phyloP scores from a whole-genome alignment of 2,888 invertebrate species.

The Bimastos eiseni region DNA sequence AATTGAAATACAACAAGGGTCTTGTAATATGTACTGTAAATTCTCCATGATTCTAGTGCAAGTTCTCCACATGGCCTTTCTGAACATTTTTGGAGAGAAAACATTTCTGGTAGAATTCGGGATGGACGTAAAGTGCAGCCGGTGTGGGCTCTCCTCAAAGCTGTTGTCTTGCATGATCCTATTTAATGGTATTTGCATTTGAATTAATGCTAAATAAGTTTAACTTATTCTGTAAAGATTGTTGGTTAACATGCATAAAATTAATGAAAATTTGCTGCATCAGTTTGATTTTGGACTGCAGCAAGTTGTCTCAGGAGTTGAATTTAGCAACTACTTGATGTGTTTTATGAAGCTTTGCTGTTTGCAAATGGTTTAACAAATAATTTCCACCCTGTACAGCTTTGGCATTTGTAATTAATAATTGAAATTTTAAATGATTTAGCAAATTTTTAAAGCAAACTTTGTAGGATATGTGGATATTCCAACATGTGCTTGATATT shows the following conservation, averaged over 20 bases:
- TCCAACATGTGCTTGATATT: background rate
- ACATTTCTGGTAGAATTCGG: background rate
- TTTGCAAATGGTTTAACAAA: background rate
- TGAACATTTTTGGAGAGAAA: too few relatives aligned
- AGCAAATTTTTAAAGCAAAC: background rate
- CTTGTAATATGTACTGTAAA: background rate
- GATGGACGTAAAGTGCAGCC: background rate
- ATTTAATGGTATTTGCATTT: background rate
- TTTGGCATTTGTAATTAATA: background rate
- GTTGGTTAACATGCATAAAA: background rate
- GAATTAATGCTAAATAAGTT: background rate
- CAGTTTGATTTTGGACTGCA: background rate
- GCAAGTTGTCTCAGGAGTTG: background rate
- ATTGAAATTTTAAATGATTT: background rate
- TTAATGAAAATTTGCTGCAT: background rate
- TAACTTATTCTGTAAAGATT: background rate
- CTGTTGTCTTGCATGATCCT: background rate
- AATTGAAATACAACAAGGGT: too few relatives aligned
- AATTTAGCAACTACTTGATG: background rate
- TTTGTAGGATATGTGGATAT: background rate
- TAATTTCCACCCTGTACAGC: background rate
- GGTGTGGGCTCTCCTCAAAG: background rate
- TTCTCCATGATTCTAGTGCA: background rate
- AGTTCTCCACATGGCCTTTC: too few relatives aligned
- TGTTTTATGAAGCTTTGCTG: background rate